Base-by-base conservation (phyloP, 1,140 invertebrate genomes). In the Homalodisca vitripennis region DNA sequence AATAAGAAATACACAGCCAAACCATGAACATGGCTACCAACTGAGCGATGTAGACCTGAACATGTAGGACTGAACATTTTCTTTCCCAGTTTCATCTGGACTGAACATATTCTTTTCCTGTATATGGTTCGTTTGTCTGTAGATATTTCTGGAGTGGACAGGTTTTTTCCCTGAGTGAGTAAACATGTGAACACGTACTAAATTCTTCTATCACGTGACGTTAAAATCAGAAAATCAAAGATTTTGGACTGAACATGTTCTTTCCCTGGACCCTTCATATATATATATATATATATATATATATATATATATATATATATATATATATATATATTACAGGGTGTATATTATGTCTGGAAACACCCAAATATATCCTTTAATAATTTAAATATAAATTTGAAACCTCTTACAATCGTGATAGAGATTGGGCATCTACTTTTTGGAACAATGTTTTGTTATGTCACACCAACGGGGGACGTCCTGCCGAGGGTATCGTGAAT, bases 241-340 rank as follows among this genome's bases (percentile, higher is more conserved):
- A 47, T 66, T 66, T 66, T 66, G 64, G 64, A 47, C 32, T 66
- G 20, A 48, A 66, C 64, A 66, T 66, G 64, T 66, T 66, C 26
- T 66, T 66, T 48, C 64, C 64, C 64, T 47, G 32, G 32, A 47
- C 34, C 64, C 34, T 66, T 66, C 64, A n/a, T n/a, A n/a, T n/a
- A n/a, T n/a, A n/a, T n/a, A n/a, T n/a, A n/a, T n/a, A n/a, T n/a
- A n/a, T n/a, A n/a, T n/a, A n/a, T n/a, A n/a, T n/a, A n/a, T n/a
- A n/a, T n/a, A n/a, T n/a, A n/a, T n/a, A n/a, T n/a, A n/a, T n/a
- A n/a, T n/a, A n/a, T n/a, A n/a, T n/a, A n/a, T n/a, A n/a, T n/a
- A n/a, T n/a, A n/a, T n/a, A n/a, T n/a, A n/a, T n/a, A n/a, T n/a
- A n/a, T n/a, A n/a, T n/a, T n/a, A n/a, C n/a, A n/a, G n/a, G n/a